Conservation (phyloP, 2,113 vertebrate genomes). For the Scartelaos histophorus region DNA sequence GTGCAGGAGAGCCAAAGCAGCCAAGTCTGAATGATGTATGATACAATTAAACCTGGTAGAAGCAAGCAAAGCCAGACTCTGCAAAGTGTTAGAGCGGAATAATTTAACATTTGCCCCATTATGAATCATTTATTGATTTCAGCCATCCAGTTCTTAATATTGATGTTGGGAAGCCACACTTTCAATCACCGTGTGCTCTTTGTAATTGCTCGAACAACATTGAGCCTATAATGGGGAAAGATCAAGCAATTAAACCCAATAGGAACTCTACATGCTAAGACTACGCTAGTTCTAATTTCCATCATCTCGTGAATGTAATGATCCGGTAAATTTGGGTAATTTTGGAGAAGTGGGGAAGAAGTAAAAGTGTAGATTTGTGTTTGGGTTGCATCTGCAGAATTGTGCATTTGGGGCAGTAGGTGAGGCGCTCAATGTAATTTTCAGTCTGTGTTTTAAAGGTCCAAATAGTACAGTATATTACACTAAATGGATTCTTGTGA, state of each 20-base stretch:
- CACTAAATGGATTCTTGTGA: too few species aligned
- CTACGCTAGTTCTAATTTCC: neutral
- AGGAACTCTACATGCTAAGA: neutral
- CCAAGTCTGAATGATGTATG: constrained; percentile 39
- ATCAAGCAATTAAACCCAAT: constrained; percentile 31
- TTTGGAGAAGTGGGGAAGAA: neutral
- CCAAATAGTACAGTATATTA: too few species aligned
- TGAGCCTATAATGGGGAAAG: constrained; percentile 29
- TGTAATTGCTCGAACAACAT: constrained; percentile 48
- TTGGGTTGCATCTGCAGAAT: neutral
- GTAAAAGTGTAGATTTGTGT: neutral
- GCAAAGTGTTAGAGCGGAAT: constrained; percentile 49
- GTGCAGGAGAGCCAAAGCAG: constrained; percentile 3
- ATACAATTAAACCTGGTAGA: constrained; percentile 41
- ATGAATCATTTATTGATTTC: constrained; percentile 55
- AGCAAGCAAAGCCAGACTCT: constrained; percentile 9
- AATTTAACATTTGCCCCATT: constrained; percentile 43
- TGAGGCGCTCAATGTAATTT: neutral
- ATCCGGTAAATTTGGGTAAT: neutral
- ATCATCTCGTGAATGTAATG: neutral
- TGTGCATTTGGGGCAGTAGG: neutral
- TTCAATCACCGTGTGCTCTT: constrained; percentile 35
- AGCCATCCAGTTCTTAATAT: constrained; percentile 24
- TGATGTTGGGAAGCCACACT: constrained; percentile 39
- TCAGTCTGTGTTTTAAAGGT: neutral